A percentile compares a stretch with the other conserved stretches of the same genome.
phyloP scores from a whole-genome alignment of 2,888 invertebrate genomes.

The Reticulitermes lucifugus region DNA sequence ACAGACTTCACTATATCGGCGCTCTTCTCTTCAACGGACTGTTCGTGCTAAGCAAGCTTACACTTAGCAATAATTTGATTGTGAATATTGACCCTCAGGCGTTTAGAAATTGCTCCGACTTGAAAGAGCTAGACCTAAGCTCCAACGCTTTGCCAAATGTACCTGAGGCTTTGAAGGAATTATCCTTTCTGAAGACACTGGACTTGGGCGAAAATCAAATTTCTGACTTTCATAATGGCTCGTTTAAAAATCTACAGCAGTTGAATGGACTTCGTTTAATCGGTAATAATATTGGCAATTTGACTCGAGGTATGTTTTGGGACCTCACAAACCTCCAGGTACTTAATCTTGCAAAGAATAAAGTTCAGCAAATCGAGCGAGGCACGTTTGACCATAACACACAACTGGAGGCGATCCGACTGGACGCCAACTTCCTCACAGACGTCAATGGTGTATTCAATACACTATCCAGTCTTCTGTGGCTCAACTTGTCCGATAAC shows the following conservation, averaged over 20 bases:
- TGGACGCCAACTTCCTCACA: slow-evolving; percentile 89
- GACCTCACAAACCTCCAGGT: slow-evolving; percentile 87
- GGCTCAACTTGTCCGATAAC: slow-evolving; percentile 92
- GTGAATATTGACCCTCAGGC: slow-evolving; percentile 82
- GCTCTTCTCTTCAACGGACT: slow-evolving; percentile 86
- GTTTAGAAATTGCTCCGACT: slow-evolving; percentile 87
- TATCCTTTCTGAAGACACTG: slow-evolving; percentile 86
- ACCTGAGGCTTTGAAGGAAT: slow-evolving; percentile 84
- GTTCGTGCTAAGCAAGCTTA: slow-evolving; percentile 85
- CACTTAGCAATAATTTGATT: slow-evolving; percentile 87
- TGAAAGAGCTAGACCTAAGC: slow-evolving; percentile 90
- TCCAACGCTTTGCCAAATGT: slow-evolving; percentile 86
- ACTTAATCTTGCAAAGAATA: slow-evolving; percentile 89
- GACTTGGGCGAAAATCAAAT: slow-evolving; percentile 95
- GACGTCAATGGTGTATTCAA: slow-evolving; percentile 93
- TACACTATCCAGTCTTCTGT: slow-evolving; percentile 83
- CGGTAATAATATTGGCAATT: slow-evolving; percentile 89
- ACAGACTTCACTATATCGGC: slow-evolving; percentile 84
- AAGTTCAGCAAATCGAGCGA: slow-evolving; percentile 85
- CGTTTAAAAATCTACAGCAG: slow-evolving; percentile 87
- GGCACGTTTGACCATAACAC: slow-evolving; percentile 85
- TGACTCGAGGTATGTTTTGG: slow-evolving; percentile 88
- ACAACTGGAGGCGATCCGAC: slow-evolving; percentile 85
- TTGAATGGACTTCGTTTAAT: slow-evolving; percentile 89
- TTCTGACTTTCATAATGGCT: slow-evolving; percentile 82